Evolutionary conservation across 2,888 invertebrate species (phyloP), one percentile per base, ranked within the genome.

Genomic region (Limenitis camilla): DNA sequence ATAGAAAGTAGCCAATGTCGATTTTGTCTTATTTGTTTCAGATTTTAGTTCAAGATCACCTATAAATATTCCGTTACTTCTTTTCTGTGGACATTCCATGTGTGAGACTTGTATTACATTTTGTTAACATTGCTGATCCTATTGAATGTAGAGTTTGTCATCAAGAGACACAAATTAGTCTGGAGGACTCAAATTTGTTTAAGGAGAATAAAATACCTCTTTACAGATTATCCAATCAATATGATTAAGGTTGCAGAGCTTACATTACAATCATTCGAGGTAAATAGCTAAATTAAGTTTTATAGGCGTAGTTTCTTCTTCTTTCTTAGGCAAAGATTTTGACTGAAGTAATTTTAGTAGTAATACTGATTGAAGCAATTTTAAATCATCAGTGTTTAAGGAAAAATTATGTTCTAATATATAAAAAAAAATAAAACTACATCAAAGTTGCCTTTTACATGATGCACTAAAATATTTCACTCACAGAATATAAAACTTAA

Each of bases 31-130:
- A 39, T 9, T 7, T 40, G 27, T 57, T 65, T 44, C 63, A 80
- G 78, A 61, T 19, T 40, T 63, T 5, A 53, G 71, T 45, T 62
- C 69, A 1, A 61, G 69, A 30, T 36, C 61, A 32, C 73, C 74
- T 61, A 61, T 62, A 4, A 83, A 81, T 53, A 61, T 84, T 35
- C 93, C 94, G 0, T 74, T 93, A 28, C 74, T 93, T 35, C 71
- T 93, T 53, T 65, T 83, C 55, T 94, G 94, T 67, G 91, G 91
- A 1, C 94, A 94, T 71, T 84, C 90, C 3, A 82, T 91, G 63
- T 94, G 94, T 63, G 91, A 91, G 60, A 87, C 79, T 45, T 94
- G 94, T 68, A 69, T 91, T n/a, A 75, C 68, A 35, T 53, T 69
- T 78, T 28, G 55, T 76, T 0, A 77, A 72, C 59, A 81, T 78